Base-by-base conservation (phyloP, 2,797 vertebrate species). In the Peromyscus eremicus region DNA sequence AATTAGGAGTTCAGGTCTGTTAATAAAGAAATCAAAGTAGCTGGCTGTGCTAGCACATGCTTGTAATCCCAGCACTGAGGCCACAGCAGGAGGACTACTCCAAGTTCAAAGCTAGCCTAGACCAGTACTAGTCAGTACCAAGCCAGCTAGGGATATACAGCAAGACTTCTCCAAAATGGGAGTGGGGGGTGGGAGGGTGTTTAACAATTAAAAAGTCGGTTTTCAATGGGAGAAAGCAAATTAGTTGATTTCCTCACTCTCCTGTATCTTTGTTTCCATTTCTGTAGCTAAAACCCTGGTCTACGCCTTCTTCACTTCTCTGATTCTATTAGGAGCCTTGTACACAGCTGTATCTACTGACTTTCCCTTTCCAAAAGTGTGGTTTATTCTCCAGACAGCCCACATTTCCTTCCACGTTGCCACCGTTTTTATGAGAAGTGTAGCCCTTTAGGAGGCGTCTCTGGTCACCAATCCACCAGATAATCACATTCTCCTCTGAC, bases 201-300 rank as follows among this genome's bases (percentile, higher is more conserved):
- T 49, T 52, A 52, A 29, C 25, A 82, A 91, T 68, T 79, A 52
- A 10, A 19, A 97, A 88, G 27, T 75, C 29, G 71, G 29, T 66
- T 11, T 87, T 83, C 66, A 96, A 92, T 79, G 34, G 87, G 40
- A 90, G 90, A 76, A 91, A 89, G 60, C 34, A 89, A 94, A 87
- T 49, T 68, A 84, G 52, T 25, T 70, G 71, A 75, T 79, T 19
- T 87, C 37, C 81, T 94, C 34, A 68, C 43, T 92, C 49, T 82
- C 83, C 68, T 6, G 66, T 2, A 37, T 19, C 57, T 46, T 57
- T 37, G 52, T 55, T 87, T 95, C 95, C 66, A 89, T 68, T 88
- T 95, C 43, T 89, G 52, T 43, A 83, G 66, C 62, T 11, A 49
- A 32, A n/a, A 32, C 37, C 3, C 32, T 68, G 3, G 29, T 92